Conservation (phyloP, 1,140 invertebrate species). For the Rhopalosiphum padi region DNA sequence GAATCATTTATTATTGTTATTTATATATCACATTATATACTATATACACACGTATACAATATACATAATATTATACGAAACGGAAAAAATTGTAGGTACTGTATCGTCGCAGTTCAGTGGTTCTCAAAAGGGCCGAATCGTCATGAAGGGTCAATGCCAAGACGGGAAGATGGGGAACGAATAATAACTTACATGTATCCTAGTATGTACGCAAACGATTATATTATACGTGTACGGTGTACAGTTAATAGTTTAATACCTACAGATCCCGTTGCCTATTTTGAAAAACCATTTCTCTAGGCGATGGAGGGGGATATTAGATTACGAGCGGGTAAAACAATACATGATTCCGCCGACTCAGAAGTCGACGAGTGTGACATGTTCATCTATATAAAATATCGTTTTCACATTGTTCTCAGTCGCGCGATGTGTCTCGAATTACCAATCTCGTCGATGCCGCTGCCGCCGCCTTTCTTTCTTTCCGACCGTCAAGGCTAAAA, state of each 20-base stretch:
- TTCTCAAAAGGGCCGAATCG: constrained; percentile 20
- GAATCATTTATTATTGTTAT: constrained; percentile 40
- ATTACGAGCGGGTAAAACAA: constrained; percentile 51
- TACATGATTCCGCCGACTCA: constrained; percentile 23
- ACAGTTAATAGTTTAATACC: no score
- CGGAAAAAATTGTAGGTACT: neutral
- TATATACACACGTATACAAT: neutral
- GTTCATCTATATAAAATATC: constrained; percentile 46
- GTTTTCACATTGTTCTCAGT: constrained; percentile 55
- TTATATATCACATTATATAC: neutral
- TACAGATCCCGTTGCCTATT: constrained; percentile 10
- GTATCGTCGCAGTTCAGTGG: neutral
- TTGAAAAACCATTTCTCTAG: constrained; percentile 8
- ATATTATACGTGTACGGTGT: neutral
- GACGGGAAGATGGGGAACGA: neutral
- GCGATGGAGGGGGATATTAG: neutral
- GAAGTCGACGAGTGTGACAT: constrained; percentile 42
- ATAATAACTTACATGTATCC: neutral
- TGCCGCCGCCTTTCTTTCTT: neutral
- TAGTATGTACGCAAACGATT: neutral
- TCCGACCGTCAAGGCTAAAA: constrained; percentile 20
- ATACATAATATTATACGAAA: neutral
- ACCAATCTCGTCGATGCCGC: constrained; percentile 32
- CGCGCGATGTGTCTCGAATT: constrained; percentile 51
- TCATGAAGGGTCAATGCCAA: neutral